These are phyloP conservation scores for Catagonus wagneri DNA, from an alignment of 2,113 vertebrate species.

Conservation along the genomic window DNA sequence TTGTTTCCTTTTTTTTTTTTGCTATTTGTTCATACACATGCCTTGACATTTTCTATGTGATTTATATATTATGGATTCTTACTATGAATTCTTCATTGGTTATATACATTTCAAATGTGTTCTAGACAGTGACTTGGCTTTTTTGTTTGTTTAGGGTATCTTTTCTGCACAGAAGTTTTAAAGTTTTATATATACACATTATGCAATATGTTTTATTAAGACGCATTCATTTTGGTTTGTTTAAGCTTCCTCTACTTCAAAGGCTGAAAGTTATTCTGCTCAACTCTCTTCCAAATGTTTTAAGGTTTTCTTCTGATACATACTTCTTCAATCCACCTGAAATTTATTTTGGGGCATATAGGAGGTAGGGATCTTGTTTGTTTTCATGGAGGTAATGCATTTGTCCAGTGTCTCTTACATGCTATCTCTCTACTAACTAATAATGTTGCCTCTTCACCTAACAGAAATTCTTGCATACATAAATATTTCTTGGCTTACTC, in stretches of 20 bases:
- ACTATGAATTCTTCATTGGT: constrained; percentile 30
- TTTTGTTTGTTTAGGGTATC: constrained; percentile 33
- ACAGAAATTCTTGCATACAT: background rate
- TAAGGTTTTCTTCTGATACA: background rate
- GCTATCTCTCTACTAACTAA: background rate
- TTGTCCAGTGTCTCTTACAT: background rate
- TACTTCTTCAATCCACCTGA: background rate
- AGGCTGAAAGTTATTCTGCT: background rate
- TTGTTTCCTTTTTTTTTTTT: background rate
- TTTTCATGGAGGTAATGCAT: background rate
- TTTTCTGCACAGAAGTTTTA: constrained; percentile 38
- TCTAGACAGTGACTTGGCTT: background rate
- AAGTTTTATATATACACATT: constrained; percentile 45
- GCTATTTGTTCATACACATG: background rate
- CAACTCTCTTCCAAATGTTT: background rate
- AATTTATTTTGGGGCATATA: background rate
- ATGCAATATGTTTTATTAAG: constrained; percentile 64
- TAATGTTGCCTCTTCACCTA: background rate
- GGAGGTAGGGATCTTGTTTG: background rate
- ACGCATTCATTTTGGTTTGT: background rate
- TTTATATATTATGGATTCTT: constrained; percentile 29
- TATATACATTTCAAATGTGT: constrained; percentile 52
- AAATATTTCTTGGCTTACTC: background rate
- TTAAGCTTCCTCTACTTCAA: background rate
- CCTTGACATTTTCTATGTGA: background rate